A percentile compares a stretch with the other conserved stretches of the same genome.
phyloP scores from a whole-genome alignment of 2,113 vertebrate genomes.

The Isurus oxyrinchus region DNA sequence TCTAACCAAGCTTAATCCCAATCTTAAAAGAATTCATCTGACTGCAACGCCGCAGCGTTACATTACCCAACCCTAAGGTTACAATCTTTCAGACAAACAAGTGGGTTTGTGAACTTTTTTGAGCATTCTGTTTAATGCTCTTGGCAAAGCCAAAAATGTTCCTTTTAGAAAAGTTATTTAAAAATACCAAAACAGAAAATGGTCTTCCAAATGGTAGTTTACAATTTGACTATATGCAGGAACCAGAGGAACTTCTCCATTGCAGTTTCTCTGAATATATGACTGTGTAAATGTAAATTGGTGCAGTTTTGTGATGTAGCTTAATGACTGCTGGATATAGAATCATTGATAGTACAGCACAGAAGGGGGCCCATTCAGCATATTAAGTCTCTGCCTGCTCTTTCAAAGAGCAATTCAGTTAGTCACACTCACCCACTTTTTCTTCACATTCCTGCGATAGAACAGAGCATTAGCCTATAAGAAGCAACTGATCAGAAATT shows the following conservation, averaged over 20 bases:
- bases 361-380: background rate
- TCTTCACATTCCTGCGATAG: background rate
- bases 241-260: background rate
- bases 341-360: background rate
- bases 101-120: background rate
- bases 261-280: background rate
- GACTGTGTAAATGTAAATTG: background rate
- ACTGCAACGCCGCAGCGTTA: background rate
- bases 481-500: too few relatives aligned
- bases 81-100: background rate
- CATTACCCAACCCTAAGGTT: background rate
- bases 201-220: background rate
- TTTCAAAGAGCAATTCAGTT: background rate
- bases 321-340: background rate
- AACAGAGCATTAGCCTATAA: background rate
- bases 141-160: background rate
- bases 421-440: background rate
- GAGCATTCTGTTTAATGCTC: background rate
- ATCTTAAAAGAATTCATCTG: background rate
- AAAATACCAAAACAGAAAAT: background rate
- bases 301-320: background rate
- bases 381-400: too few relatives aligned
- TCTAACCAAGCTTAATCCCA: background rate
- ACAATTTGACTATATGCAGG: background rate
- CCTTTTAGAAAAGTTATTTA: background rate